Percentiles rank a stretch among this genome's conserved stretches.
Evolutionary conservation across 2,113 vertebrate genomes (phyloP).

Genomic region (Astur gentilis): DNA sequence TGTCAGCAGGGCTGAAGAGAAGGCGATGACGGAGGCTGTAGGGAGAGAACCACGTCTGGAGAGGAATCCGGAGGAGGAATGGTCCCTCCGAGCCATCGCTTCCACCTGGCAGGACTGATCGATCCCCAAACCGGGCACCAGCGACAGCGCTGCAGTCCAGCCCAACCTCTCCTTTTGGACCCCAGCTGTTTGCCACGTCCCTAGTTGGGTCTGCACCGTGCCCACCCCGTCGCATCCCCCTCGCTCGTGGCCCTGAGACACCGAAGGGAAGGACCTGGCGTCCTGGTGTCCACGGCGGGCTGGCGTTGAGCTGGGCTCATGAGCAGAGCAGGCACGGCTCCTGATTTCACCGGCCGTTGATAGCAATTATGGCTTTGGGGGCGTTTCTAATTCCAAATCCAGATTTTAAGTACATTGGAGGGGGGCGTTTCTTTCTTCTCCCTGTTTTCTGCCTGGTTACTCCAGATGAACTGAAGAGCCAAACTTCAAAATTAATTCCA

Average conservation of each 20-base stretch:
- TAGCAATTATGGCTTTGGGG: not conserved
- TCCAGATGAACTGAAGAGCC: not conserved
- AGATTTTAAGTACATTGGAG: not conserved
- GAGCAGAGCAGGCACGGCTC: not conserved
- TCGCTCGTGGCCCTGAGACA: not conserved
- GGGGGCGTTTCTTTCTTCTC: not conserved
- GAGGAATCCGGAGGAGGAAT: not conserved
- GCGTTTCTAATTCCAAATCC: not conserved
- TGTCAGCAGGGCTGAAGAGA: not conserved
- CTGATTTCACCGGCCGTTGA: not conserved
- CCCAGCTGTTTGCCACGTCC: not conserved
- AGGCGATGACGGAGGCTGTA: not conserved
- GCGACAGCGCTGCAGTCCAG: not conserved
- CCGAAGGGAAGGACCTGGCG: not conserved
- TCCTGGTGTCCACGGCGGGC: fast-evolving
- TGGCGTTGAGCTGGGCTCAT: not conserved
- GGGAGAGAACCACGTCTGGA: not conserved
- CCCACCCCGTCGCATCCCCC: not conserved
- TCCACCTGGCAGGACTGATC: not conserved
- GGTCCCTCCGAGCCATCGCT: not conserved
- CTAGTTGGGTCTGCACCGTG: not conserved
- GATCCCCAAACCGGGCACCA: not conserved
- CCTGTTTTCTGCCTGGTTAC: not conserved
- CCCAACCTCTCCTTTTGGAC: not conserved
- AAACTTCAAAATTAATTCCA: not conserved